Percentiles rank a stretch among this genome's conserved stretches.
Conservation (phyloP, 92 coral and sea anemone species). For the Zoanthus gigantus region DNA sequence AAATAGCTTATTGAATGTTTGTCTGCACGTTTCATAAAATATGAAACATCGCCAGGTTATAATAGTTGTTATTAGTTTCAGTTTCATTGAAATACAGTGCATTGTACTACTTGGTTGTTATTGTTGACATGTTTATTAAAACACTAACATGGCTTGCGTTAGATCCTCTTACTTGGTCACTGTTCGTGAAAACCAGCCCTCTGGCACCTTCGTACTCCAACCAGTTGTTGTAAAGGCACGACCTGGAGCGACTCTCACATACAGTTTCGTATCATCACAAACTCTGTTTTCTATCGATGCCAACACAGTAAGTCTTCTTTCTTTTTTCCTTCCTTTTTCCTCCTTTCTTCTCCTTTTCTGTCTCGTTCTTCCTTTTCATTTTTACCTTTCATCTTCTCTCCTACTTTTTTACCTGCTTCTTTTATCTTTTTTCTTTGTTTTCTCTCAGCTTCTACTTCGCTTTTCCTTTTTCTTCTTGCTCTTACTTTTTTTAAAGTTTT, state of each 20-base stretch:
- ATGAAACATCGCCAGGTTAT: too few relatives aligned
- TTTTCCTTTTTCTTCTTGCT: too few relatives aligned
- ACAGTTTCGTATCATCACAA: slow-evolving; percentile 82
- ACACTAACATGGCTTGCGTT: too few relatives aligned
- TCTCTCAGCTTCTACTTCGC: not conserved
- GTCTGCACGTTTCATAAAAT: too few relatives aligned
- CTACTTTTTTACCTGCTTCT: not conserved
- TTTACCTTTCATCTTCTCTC: too few relatives aligned
- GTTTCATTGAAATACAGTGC: too few relatives aligned
- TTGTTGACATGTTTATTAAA: not conserved
- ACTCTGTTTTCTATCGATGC: slow-evolving; percentile 66
- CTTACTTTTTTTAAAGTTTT: too few relatives aligned
- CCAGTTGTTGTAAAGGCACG: slow-evolving; percentile 74
- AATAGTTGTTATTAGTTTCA: too few relatives aligned
- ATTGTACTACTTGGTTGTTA: not conserved
- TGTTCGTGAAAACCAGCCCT: slow-evolving; percentile 71
- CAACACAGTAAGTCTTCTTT: slow-evolving; percentile 66
- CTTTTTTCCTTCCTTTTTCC: not conserved
- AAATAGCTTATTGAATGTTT: too few relatives aligned
- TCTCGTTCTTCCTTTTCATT: not conserved
- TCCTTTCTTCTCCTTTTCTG: not conserved
- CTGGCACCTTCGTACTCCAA: slow-evolving; percentile 75
- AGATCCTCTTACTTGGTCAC: slow-evolving; percentile 85
- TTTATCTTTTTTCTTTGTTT: not conserved
- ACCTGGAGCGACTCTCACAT: slow-evolving; percentile 75